Evolutionary conservation across 2,113 vertebrate species (phyloP), one percentile per base, ranked within the genome.

Genomic region (Xiphophorus maculatus): DNA sequence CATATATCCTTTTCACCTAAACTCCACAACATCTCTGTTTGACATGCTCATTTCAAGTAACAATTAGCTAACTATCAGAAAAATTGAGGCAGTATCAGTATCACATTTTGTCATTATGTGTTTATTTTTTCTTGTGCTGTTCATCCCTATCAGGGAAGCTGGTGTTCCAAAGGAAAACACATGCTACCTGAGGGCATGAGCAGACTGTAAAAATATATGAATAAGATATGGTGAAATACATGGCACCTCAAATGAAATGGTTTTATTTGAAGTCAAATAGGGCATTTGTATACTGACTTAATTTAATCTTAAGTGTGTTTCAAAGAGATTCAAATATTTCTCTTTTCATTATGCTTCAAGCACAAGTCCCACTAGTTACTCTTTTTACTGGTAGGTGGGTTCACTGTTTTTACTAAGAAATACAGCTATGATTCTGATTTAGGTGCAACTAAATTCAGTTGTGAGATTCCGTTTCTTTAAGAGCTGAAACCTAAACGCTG

Each of bases 131-230:
- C 4, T 35, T 5, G 12, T 54, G 5, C 68, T 67, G 73, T 76
- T 37, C 29, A 28, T 54, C 69, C 66, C 44, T 28, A 68, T 22
- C 30, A n/a, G 66, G 44, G 37, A 40, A 13, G 22, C 42, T 51
- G 66, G 33, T 58, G 0, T 76, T 81, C 71, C 58, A 68, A 86
- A 84, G 74, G 66, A 60, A 76, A 76, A 62, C 66, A 79, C 63
- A 71, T 72, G 64, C 73, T 62, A 69, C 65, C 76, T 54, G 15
- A 15, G n/a, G 64, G 44, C 69, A 75, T 69, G 28, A n/a, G 5
- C 29, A 27, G 29, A 63, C 30, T 22, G 27, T 8, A 27, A 27
- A 29, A 65, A 32, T 13, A 37, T 32, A 80, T 54, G 27, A 44
- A 72, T 63, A 67, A 74, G 28, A 51, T 22, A 63, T 77, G 9